A percentile compares a stretch with the other conserved stretches of the same genome.
Evolutionary conservation across 1,140 invertebrate genomes (phyloP).

Genomic region (Ips typographus): DNA sequence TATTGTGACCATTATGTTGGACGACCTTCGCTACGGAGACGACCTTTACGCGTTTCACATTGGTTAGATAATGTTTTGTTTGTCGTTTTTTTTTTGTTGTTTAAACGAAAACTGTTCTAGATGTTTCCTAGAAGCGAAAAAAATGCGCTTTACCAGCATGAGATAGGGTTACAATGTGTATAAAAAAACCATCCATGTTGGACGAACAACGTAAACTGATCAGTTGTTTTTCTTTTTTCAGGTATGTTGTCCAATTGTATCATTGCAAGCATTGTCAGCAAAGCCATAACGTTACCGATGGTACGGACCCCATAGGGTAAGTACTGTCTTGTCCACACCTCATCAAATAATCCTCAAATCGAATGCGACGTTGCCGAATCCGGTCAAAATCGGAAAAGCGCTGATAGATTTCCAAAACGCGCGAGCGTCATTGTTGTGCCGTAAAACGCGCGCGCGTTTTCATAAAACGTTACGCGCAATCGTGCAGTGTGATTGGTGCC

Average conservation of each 20-base stretch:
- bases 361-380: not conserved
- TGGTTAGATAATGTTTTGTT: conserved; percentile 16
- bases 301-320: conserved; percentile 6
- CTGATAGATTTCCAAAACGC: no score
- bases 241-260: conserved; percentile 25
- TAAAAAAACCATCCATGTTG: no score
- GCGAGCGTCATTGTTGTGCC: no score
- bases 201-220: no score
- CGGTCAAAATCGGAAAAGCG: no score
- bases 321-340: not conserved
- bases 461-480: no score
- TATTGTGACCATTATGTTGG: conserved; percentile 4
- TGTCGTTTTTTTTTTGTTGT: conserved; percentile 9
- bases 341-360: not conserved
- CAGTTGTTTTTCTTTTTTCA: conserved; percentile 8
- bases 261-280: conserved; percentile 20
- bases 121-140: no score
- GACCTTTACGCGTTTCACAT: conserved; percentile 17
- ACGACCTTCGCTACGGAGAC: conserved; percentile 17
- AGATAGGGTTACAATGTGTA: no score
- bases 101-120: not conserved
- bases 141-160: no score
- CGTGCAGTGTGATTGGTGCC: no score
- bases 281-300: not conserved
- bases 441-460: no score